phyloP scores from a whole-genome alignment of 1,140 invertebrate genomes.

The Oscheius sp. region DNA sequence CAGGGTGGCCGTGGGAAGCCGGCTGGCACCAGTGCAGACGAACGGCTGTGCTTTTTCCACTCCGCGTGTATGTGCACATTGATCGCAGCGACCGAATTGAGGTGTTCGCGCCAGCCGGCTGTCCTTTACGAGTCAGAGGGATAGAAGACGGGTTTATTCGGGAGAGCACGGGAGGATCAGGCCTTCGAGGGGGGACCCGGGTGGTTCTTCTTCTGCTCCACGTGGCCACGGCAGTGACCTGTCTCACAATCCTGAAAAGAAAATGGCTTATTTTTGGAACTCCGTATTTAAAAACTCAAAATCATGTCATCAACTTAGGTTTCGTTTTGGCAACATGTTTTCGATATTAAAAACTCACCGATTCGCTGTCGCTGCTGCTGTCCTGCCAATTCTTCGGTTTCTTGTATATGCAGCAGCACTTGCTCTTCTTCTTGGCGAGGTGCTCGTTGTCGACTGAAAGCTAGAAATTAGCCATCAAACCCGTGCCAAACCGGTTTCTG shows the following conservation, averaged over 20 bases:
- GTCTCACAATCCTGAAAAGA: slow-evolving; percentile 36
- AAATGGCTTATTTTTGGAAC: slow-evolving; percentile 1
- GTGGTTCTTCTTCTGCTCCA: background rate
- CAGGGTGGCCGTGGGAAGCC: too few species aligned
- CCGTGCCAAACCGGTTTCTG: slow-evolving; percentile 6
- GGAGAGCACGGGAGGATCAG: too few species aligned
- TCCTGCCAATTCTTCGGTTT: slow-evolving; percentile 44
- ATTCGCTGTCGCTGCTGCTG: slow-evolving; percentile 29
- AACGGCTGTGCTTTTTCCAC: too few species aligned
- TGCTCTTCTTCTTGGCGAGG: slow-evolving; percentile 39
- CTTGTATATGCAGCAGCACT: slow-evolving; percentile 46
- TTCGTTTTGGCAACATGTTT: too few species aligned
- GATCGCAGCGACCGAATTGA: too few species aligned
- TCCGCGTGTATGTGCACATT: too few species aligned
- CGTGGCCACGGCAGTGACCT: slow-evolving; percentile 26
- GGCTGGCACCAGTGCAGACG: too few species aligned
- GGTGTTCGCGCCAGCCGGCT: too few species aligned
- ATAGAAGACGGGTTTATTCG: too few species aligned
- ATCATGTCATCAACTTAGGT: background rate
- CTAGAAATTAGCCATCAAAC: background rate
- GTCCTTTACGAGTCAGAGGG: too few species aligned
- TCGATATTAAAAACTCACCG: background rate
- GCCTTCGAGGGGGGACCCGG: too few species aligned
- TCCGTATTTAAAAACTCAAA: background rate
- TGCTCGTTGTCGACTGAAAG: slow-evolving; percentile 34